Evolutionary conservation across 2,888 invertebrate species (phyloP), one percentile per base, ranked within the genome.

Genomic region (Scaptomyza parva): DNA sequence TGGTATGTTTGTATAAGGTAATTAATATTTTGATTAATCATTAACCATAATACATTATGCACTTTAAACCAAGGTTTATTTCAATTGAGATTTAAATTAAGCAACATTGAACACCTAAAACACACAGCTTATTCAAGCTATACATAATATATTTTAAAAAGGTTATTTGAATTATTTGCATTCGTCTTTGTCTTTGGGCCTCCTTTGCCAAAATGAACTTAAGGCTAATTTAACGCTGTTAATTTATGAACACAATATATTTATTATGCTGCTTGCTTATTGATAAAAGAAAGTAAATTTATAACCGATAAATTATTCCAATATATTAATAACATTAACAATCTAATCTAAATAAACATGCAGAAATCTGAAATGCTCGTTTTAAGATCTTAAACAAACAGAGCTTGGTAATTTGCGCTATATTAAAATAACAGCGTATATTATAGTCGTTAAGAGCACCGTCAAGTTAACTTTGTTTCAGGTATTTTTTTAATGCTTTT

Each of bases 401-500:
- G 8, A 7, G 6, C 8, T 24, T 24, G 8, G 24, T 24, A 24
- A 24, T 7, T 5, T 1, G 6, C 8, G 24, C 2, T 24, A 7
- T 24, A 24, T 24, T 28, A 0, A 33, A n/a, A 33, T 33, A n/a
- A 7, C n/a, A 26, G 71, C 26, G 70, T 48, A 70, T 43, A 2
- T 0, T 0, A 0, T 0, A 14, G 54, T 39, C 76, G 37, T n/a
- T 24, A 6, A 28, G 7, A 35, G 41, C 9, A 2, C 6, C 12
- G 0, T 2, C 0, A 22, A n/a, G 6, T 17, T 0, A 0, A 17
- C 47, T 52, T 28, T 62, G 14, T 41, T 43, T 41, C 41, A 59
- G 33, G 37, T 7, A 43, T 8, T 40, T 17, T 54, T 61, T 70
- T 72, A 63, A 24, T 40, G 24, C 41, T 20, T 48, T 69, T 55